These are phyloP conservation scores for Propithecus coquereli DNA, from an alignment of 2,113 vertebrate genomes.

Conservation along the genomic window DNA sequence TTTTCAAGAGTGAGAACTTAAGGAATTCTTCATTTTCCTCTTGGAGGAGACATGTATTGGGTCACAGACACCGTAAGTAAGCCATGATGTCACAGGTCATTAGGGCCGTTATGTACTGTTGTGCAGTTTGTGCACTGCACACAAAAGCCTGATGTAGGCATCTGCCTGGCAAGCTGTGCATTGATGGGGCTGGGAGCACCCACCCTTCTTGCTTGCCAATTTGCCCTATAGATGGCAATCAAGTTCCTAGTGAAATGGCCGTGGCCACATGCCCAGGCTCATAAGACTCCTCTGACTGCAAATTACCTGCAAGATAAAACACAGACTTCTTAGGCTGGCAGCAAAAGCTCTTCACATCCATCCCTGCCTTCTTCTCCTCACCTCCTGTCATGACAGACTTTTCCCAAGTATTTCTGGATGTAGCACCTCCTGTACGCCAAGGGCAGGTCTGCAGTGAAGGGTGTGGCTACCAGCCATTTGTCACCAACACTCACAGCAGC, in stretches of 20 bases:
- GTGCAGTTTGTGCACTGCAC: neutral
- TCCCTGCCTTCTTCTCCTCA: neutral
- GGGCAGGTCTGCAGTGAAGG: neutral
- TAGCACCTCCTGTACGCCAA: neutral
- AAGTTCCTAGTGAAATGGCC: neutral
- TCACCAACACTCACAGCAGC: neutral
- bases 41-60: neutral
- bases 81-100: neutral
- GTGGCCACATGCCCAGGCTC: neutral
- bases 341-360: neutral
- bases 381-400: neutral
- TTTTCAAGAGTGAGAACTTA: neutral
- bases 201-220: neutral
- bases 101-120: neutral
- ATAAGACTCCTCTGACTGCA: neutral
- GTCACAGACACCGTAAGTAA: neutral
- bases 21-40: neutral
- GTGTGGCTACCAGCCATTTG: neutral
- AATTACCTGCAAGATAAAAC: neutral
- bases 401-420: neutral
- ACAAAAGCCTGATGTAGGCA: neutral
- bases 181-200: neutral
- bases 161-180: neutral
- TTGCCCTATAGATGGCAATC: neutral
- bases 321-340: neutral